Conservation (phyloP, 1,140 invertebrate species). For the Bathynomus jamesi region DNA sequence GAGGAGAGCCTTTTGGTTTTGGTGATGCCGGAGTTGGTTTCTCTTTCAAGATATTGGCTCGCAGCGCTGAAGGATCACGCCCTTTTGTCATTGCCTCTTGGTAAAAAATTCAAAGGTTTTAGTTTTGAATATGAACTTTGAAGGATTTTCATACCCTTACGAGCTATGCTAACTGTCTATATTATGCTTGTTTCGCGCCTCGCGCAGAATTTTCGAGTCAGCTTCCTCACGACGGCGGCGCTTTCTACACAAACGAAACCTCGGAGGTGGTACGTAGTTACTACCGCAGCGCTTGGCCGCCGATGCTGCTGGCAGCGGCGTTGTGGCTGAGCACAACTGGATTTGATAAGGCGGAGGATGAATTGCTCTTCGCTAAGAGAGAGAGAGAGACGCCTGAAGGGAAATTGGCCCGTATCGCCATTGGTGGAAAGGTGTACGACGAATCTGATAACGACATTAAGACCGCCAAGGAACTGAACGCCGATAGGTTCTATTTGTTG, state of each 20-base stretch:
- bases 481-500: constrained; percentile 75
- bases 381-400: constrained; percentile 10
- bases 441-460: constrained; percentile 37
- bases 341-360: constrained; percentile 39
- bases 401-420: constrained; percentile 14
- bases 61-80: constrained; percentile 91
- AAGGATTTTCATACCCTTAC: no score
- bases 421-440: background rate
- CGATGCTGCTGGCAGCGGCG: constrained; percentile 84
- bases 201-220: constrained; percentile 86
- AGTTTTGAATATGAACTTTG: no score
- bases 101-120: constrained; percentile 47
- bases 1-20: constrained; percentile 68
- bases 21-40: constrained; percentile 85
- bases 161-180: no score
- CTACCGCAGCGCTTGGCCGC: constrained; percentile 87
- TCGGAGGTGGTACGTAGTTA: constrained; percentile 84
- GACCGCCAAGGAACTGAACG: constrained; percentile 43
- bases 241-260: constrained; percentile 94
- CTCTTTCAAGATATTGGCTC: constrained; percentile 88
- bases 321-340: constrained; percentile 69
- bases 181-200: background rate
- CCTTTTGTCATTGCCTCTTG: constrained; percentile 78
- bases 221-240: constrained; percentile 87
- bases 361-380: constrained; percentile 18